Conservation (phyloP, 2,797 vertebrate species). For the Scarus forsteni region DNA sequence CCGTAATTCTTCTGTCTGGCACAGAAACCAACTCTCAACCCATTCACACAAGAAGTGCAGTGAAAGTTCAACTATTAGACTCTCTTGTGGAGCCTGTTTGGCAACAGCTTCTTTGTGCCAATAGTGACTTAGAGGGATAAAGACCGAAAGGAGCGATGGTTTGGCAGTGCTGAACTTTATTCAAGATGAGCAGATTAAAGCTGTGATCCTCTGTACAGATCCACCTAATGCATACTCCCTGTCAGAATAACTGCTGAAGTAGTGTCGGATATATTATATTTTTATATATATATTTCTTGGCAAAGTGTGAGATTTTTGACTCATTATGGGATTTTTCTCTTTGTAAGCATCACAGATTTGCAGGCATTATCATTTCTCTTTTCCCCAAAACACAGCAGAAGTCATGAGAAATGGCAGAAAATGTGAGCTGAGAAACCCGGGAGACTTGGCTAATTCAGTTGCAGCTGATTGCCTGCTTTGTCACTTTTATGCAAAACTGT, state of each 20-base stretch:
- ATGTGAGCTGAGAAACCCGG: background rate
- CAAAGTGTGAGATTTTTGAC: background rate
- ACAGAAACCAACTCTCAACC: slow-evolving; percentile 61
- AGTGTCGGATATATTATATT: background rate
- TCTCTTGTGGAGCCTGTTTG: slow-evolving; percentile 82
- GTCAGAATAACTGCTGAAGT: slow-evolving; percentile 6
- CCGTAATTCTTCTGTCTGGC: slow-evolving; percentile 55
- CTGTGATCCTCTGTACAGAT: background rate
- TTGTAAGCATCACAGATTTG: background rate
- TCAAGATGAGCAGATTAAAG: slow-evolving; percentile 20
- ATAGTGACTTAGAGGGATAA: slow-evolving; percentile 75
- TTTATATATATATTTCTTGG: background rate
- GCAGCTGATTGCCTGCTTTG: background rate
- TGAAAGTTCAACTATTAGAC: slow-evolving; percentile 89
- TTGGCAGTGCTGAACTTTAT: slow-evolving; percentile 79
- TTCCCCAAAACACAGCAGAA: slow-evolving; percentile 4
- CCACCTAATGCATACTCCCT: background rate
- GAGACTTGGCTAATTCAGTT: slow-evolving; percentile 5
- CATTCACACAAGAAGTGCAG: slow-evolving; percentile 76
- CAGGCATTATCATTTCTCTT: background rate
- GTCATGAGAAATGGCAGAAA: background rate
- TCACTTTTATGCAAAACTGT: background rate
- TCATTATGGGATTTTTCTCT: slow-evolving; percentile 6
- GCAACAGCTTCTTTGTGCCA: slow-evolving; percentile 53
- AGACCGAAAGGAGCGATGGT: slow-evolving; percentile 78